Conservation (phyloP, 1,140 invertebrate genomes). For the Hirudo medicinalis region DNA sequence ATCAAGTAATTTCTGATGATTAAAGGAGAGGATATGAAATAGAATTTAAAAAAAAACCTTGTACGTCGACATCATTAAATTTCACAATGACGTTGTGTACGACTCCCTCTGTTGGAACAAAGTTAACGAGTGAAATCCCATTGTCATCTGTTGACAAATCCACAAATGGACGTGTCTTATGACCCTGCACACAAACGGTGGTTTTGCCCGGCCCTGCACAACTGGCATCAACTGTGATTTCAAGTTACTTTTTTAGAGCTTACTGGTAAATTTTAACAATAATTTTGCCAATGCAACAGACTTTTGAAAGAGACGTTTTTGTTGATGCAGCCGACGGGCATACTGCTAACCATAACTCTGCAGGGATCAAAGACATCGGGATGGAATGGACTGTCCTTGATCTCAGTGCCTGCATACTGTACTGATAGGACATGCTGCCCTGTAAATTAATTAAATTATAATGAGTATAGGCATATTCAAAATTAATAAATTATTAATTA, state of each 20-base stretch:
- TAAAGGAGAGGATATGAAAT: no score
- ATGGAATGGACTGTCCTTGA: conserved; percentile 79
- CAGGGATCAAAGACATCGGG: conserved; percentile 81
- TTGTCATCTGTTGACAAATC: conserved; percentile 22
- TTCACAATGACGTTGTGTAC: conserved; percentile 68
- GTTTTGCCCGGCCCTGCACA: conserved; percentile 4
- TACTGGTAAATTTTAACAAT: no score
- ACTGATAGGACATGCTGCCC: conserved; percentile 57
- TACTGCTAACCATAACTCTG: conserved; percentile 46
- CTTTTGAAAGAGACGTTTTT: conserved; percentile 28
- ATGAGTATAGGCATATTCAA: no score
- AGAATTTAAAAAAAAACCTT: conserved; percentile 42
- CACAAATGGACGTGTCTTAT: conserved; percentile 9
- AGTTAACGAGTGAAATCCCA: conserved; percentile 32
- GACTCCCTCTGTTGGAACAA: conserved; percentile 32
- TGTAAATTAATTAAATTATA: conserved; percentile 7
- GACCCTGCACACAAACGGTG: conserved; percentile 12
- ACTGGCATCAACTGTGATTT: conserved; percentile 7
- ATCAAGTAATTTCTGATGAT: no score
- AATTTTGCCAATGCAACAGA: not conserved
- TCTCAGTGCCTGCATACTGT: conserved; percentile 70
- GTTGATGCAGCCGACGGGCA: conserved; percentile 40
- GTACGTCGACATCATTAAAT: conserved; percentile 85
- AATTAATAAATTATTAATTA: conserved; percentile 3
- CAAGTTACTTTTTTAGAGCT: not conserved